phyloP scores from a whole-genome alignment of 2,797 vertebrate species.

The Paramormyrops hopkinsi region DNA sequence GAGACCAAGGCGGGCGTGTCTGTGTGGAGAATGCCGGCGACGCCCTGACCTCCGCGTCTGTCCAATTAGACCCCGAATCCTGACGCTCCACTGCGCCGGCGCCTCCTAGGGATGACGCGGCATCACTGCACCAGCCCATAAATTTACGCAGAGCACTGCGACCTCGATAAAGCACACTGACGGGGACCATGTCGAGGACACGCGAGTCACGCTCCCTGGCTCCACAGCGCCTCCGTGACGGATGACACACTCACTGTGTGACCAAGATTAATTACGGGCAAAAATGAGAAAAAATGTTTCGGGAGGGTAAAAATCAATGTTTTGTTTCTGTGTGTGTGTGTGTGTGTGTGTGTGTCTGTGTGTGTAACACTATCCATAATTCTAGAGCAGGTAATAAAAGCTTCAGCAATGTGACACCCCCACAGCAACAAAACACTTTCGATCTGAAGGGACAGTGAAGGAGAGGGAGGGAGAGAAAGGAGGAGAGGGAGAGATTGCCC shows the following conservation, averaged over 20 bases:
- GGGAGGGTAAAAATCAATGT: constrained; percentile 11
- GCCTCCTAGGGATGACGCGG: constrained; percentile 19
- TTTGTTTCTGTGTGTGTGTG: not conserved
- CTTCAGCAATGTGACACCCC: not conserved
- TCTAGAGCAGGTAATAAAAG: not conserved
- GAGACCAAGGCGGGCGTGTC: not conserved
- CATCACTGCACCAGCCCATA: not conserved
- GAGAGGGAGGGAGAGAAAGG: not conserved
- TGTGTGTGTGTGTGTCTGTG: not conserved
- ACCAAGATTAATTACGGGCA: not conserved
- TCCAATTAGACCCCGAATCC: constrained; percentile 22
- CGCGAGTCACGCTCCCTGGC: not conserved
- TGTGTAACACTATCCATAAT: not conserved
- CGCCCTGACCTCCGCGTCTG: constrained; percentile 7
- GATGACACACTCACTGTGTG: not conserved
- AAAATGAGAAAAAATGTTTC: not conserved
- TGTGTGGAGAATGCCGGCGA: constrained; percentile 7
- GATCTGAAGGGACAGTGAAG: not conserved
- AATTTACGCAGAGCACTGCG: not conserved
- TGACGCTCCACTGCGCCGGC: not conserved
- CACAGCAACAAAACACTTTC: constrained; percentile 3
- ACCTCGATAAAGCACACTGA: constrained; percentile 40
- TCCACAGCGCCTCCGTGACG: constrained; percentile 24
- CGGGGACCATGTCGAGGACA: constrained; percentile 24
- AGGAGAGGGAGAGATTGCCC: not conserved